phyloP scores from a whole-genome alignment of 1,140 invertebrate species.

The Zophobas atratus region DNA sequence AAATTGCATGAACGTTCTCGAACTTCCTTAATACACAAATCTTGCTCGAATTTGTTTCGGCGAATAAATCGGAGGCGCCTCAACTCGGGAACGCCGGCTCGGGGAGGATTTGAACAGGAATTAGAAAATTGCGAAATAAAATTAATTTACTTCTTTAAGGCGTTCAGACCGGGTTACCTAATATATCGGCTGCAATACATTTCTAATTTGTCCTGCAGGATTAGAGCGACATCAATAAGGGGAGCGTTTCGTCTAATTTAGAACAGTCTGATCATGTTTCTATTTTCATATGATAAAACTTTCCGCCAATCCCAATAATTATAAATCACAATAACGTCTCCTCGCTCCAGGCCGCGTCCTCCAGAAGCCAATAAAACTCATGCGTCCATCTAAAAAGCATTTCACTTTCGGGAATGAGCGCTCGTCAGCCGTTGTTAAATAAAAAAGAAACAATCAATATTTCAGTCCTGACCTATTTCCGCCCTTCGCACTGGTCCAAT shows the following conservation, averaged over 20 bases:
- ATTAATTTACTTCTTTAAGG: neutral
- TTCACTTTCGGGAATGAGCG: constrained; percentile 16
- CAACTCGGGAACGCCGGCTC: too few species aligned
- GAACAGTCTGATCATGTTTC: too few species aligned
- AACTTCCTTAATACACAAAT: constrained; percentile 31
- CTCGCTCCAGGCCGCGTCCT: neutral
- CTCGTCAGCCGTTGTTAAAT: constrained; percentile 34
- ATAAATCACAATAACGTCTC: neutral
- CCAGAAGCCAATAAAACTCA: constrained; percentile 23
- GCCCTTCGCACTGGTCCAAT: constrained; percentile 22
- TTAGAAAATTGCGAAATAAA: too few species aligned
- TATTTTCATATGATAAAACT: neutral
- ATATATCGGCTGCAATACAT: neutral
- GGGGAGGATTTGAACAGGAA: neutral
- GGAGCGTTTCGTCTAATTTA: too few species aligned
- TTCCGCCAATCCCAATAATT: neutral
- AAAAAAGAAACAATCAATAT: constrained; percentile 42
- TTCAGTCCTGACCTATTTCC: constrained; percentile 30
- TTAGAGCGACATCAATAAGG: too few species aligned
- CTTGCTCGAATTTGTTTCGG: constrained; percentile 24
- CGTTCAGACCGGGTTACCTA: neutral
- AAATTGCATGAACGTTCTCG: constrained; percentile 28
- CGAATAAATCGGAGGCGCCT: neutral
- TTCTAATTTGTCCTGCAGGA: too few species aligned
- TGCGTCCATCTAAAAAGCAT: neutral